Base-by-base conservation (phyloP, 2,888 invertebrate genomes). In the Xanthia togata region DNA sequence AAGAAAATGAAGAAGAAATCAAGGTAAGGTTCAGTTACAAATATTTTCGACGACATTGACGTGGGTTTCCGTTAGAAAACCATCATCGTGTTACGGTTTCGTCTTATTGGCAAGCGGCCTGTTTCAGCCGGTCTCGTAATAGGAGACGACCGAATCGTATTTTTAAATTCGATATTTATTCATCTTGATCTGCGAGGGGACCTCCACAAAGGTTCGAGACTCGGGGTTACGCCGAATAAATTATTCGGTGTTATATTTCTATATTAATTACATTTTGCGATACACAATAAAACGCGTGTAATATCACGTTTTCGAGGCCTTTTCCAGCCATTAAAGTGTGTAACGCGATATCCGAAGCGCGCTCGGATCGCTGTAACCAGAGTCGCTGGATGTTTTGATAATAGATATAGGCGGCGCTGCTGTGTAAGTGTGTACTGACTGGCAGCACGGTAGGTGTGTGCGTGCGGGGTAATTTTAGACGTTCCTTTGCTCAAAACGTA, bases 1-100 rank as follows among this genome's bases (percentile, higher is more conserved):
- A 98, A 94, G 98, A 98, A 93, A 96, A 97, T 89, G 97, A 97
- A 94, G 98, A 98, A 96, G 98, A 98, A 96, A 98, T 98, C 93
- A 98, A 98, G 97, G 98, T 98, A 96, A 92, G 91, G 82, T 86
- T 89, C 84, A 73, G 70, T 88, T 85, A 80, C 73, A 83, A 85
- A 91, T 88, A 88, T 91, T 92, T 90, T 90, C 57, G 73, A 69
- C 76, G 83, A 89, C 83, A 89, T 89, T 89, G 88, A 88, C 83
- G 89, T 79, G 90, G 90, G 92, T 93, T 95, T 95, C 95, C 95
- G 94, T 92, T 92, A 90, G 92, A 91, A 91, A 90, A 92, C 88
- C 91, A 93, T 95, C 93, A 92, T 94, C 93, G 91, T 93, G 90
- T 93, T 93, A 92, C 93, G 89, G 92, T 91, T 91, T 93, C 91